Percentiles rank a stretch among this genome's conserved stretches.
These are phyloP conservation scores for Theristus sp. DNA, from an alignment of 2,888 invertebrate species.

Conservation along the genomic window DNA sequence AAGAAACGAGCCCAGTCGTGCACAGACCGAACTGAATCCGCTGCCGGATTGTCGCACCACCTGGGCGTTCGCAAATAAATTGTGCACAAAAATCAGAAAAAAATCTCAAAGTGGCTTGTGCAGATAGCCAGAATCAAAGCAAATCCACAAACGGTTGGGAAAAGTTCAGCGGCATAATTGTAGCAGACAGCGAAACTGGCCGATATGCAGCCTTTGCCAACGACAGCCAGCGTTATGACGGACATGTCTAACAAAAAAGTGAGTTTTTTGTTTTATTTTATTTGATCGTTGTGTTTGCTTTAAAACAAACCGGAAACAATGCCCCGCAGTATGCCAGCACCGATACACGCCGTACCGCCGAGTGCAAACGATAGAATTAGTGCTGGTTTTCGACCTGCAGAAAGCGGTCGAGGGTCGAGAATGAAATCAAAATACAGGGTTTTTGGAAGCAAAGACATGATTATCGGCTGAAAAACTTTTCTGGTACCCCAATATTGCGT, in stretches of 20 bases:
- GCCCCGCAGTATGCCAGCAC: not conserved
- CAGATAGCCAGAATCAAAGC: too few species aligned
- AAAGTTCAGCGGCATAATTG: slow-evolving; percentile 5
- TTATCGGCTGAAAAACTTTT: not conserved
- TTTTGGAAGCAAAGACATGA: not conserved
- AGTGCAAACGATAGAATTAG: not conserved
- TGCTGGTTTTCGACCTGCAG: not conserved
- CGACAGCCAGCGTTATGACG: not conserved
- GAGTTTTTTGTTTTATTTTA: not conserved
- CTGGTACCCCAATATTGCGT: slow-evolving; percentile 4
- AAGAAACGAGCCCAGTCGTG: slow-evolving; percentile 5
- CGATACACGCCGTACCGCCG: slow-evolving; percentile 4
- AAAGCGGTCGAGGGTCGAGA: too few species aligned
- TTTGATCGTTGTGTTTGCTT: too few species aligned
- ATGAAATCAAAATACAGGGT: too few species aligned
- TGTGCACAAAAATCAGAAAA: not conserved
- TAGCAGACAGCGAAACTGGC: slow-evolving; percentile 8
- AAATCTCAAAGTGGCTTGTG: not conserved
- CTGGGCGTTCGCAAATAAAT: too few species aligned
- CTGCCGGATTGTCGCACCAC: slow-evolving; percentile 7
- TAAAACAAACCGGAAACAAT: not conserved
- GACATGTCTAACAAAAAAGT: not conserved
- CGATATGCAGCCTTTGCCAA: slow-evolving; percentile 4
- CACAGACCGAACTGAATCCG: slow-evolving; percentile 4
- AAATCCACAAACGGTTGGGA: not conserved